These are phyloP conservation scores for Drosophila colorata DNA, from an alignment of 2,888 invertebrate species.

Conservation along the genomic window DNA sequence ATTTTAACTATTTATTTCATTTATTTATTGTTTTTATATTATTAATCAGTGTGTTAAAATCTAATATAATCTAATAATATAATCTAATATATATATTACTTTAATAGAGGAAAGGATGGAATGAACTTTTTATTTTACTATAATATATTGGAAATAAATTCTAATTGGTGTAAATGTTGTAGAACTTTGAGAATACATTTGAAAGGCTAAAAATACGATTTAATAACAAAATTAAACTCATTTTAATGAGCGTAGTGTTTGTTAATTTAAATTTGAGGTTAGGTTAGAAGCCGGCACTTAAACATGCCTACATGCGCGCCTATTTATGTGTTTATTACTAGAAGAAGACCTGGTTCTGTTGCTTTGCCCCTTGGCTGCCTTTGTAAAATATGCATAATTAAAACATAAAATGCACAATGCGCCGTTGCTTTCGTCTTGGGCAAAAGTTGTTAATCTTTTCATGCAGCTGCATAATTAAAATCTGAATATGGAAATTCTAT, in stretches of 20 bases:
- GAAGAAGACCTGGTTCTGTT: slow-evolving; percentile 3
- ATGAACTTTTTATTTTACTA: no score
- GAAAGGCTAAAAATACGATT: no score
- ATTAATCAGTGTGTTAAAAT: no score
- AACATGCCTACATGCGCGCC: slow-evolving; percentile 1
- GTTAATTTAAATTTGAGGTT: slow-evolving; percentile 22
- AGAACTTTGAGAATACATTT: no score
- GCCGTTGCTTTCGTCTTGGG: slow-evolving; percentile 26
- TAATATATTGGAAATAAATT: no score
- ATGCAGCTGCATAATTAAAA: slow-evolving; percentile 86
- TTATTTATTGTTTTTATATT: no score
- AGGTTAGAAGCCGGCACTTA: slow-evolving; percentile 19
- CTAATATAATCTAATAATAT: no score
- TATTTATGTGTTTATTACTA: slow-evolving; percentile 7
- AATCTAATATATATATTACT: no score
- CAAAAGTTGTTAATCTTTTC: slow-evolving; percentile 84
- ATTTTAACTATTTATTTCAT: no score
- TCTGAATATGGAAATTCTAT: slow-evolving; percentile 78
- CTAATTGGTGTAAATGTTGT: no score
- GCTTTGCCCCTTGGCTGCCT: slow-evolving; percentile 40
- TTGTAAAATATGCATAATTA: slow-evolving; percentile 75
- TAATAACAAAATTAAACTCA: neutral
- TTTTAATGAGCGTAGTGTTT: slow-evolving; percentile 3
- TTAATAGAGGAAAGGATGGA: no score
- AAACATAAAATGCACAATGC: slow-evolving; percentile 70